Conservation (phyloP, 1,140 invertebrate species). For the Eufriesea mexicana region DNA sequence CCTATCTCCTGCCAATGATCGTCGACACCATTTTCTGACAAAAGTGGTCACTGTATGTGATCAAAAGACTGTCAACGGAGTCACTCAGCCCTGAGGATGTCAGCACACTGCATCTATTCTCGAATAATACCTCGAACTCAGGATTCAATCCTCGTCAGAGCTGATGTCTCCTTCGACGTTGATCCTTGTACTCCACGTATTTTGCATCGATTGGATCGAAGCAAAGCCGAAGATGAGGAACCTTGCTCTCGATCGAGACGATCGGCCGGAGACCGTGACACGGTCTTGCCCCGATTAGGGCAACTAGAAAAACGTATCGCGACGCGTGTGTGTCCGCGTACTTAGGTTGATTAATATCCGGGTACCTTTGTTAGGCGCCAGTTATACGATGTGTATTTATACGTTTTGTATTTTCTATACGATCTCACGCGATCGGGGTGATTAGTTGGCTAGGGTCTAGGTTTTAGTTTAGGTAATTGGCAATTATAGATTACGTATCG, state of each 20-base stretch:
- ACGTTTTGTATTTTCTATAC: slow-evolving; percentile 39
- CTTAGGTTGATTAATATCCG: slow-evolving; percentile 12
- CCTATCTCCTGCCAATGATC: too few species aligned
- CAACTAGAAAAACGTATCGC: neutral
- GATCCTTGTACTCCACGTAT: too few species aligned
- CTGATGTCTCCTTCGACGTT: neutral
- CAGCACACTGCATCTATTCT: too few species aligned
- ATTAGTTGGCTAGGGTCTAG: slow-evolving; percentile 12
- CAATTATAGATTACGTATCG: neutral
- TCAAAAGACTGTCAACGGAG: too few species aligned
- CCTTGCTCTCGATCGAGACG: neutral
- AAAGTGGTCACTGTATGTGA: too few species aligned
- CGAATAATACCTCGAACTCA: too few species aligned
- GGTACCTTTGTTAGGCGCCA: neutral
- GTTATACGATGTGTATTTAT: neutral
- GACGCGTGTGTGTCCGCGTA: slow-evolving; percentile 14
- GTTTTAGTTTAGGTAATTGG: slow-evolving; percentile 43
- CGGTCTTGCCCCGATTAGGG: neutral
- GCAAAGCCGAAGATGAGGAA: too few species aligned
- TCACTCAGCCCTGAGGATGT: too few species aligned
- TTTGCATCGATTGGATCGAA: too few species aligned
- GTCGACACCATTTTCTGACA: too few species aligned
- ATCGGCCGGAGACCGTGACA: neutral
- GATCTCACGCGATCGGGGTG: neutral
- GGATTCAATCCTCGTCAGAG: neutral